Evolutionary conservation across 1,140 invertebrate species (phyloP).

Genomic region (Oncopodura yosiiana): DNA sequence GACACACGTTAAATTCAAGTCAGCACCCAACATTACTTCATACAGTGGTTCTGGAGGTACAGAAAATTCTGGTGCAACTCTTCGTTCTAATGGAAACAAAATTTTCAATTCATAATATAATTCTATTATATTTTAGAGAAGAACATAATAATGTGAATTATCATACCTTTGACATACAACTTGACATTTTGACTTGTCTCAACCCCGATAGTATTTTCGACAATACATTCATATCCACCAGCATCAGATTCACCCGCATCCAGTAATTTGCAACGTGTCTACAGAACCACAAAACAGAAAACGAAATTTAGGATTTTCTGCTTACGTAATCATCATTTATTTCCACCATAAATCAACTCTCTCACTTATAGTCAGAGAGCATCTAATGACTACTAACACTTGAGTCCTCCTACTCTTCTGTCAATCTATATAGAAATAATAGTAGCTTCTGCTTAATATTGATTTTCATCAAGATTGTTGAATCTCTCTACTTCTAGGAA

Average conservation of each 20-base stretch:
- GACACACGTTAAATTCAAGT: conserved; percentile 88
- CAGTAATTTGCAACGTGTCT: conserved; percentile 86
- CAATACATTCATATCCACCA: conserved; percentile 87
- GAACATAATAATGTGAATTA: background rate
- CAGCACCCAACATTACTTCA: conserved; percentile 81
- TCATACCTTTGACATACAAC: conserved; percentile 87
- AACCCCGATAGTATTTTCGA: conserved; percentile 79
- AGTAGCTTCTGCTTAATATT: background rate
- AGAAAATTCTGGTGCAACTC: conserved; percentile 88
- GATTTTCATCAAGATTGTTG: no score
- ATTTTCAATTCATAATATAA: background rate
- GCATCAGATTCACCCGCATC: conserved; percentile 81
- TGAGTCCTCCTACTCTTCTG: background rate
- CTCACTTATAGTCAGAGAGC: background rate
- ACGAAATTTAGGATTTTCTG: background rate
- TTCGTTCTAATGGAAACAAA: conserved; percentile 59
- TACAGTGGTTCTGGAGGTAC: conserved; percentile 69
- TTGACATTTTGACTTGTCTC: conserved; percentile 79
- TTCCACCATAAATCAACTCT: no score
- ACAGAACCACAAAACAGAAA: conserved; percentile 18
- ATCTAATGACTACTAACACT: background rate
- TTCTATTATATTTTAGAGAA: no score
- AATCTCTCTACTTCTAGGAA: no score
- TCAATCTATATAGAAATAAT: background rate
- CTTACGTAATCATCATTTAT: background rate